phyloP scores from a whole-genome alignment of 2,113 vertebrate genomes.

The Regulus satrapa region DNA sequence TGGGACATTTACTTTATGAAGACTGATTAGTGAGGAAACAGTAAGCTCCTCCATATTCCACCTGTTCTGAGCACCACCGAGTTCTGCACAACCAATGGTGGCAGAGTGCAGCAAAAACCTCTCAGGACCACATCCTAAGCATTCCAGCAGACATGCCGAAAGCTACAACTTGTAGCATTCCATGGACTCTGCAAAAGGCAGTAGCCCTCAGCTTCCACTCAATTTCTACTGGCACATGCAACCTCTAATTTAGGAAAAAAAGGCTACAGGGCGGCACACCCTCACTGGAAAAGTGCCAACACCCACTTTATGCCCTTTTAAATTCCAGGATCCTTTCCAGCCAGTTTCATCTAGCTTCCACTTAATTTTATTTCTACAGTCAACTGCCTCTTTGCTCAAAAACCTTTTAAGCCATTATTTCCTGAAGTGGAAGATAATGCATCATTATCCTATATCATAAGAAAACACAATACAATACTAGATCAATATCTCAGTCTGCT shows the following conservation, averaged over 20 bases:
- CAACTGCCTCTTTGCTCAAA: background rate
- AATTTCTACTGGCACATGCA: background rate
- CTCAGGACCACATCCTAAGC: background rate
- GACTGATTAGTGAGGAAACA: background rate
- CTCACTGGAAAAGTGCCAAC: background rate
- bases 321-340: slow-evolving; percentile 15
- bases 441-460: slow-evolving; percentile 49
- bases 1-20: background rate
- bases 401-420: slow-evolving; percentile 64
- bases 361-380: slow-evolving; percentile 36
- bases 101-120: background rate
- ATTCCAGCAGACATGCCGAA: background rate
- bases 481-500: slow-evolving; percentile 61
- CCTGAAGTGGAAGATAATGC: slow-evolving; percentile 61
- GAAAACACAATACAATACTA: slow-evolving; percentile 47
- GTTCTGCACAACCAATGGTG: fast-evolving
- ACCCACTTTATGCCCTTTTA: background rate
- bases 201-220: background rate
- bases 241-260: background rate
- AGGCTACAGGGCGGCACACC: background rate
- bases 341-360: background rate
- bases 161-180: background rate
- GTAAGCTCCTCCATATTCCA: background rate
- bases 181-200: background rate
- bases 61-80: background rate